These are phyloP conservation scores for Peromyscus californicus DNA, from an alignment of 2,113 vertebrate species.

Conservation along the genomic window DNA sequence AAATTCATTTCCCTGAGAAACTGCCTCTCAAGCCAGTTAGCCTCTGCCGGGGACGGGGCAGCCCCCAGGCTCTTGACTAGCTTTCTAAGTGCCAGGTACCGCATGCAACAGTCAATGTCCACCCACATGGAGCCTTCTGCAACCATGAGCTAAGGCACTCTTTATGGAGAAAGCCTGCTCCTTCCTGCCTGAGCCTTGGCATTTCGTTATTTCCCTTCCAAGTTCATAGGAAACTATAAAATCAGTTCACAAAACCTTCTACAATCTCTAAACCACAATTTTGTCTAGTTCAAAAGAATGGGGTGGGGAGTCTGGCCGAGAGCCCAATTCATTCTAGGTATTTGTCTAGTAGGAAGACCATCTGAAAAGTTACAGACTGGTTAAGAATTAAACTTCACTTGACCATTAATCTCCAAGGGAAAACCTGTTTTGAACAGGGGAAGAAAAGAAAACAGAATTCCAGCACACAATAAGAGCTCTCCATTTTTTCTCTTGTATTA, in stretches of 20 bases:
- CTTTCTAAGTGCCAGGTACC: not conserved
- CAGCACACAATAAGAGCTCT: not conserved
- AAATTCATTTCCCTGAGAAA: not conserved
- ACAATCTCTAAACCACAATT: slow-evolving; percentile 68
- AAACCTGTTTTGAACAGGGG: not conserved
- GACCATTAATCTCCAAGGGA: slow-evolving; percentile 1
- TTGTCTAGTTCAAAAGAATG: slow-evolving; percentile 58
- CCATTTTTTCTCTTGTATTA: not conserved
- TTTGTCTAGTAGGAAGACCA: slow-evolving; percentile 28
- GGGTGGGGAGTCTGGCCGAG: slow-evolving; percentile 33
- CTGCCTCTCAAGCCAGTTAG: not conserved
- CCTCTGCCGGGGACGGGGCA: not conserved
- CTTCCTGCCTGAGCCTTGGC: not conserved
- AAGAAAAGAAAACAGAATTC: not conserved
- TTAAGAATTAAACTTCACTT: slow-evolving; percentile 75
- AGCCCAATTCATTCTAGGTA: slow-evolving; percentile 64
- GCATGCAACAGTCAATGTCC: not conserved
- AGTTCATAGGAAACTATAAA: slow-evolving; percentile 63
- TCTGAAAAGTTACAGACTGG: slow-evolving; percentile 71
- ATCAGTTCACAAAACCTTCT: slow-evolving; percentile 55
- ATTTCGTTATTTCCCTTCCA: slow-evolving; percentile 61
- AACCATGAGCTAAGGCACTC: not conserved
- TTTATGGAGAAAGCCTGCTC: slow-evolving; percentile 2
- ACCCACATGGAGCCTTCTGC: not conserved
- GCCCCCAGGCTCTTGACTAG: not conserved